A percentile compares a stretch with the other conserved stretches of the same genome.
Evolutionary conservation across 30 jellyfish, hydroid and myxozoan species (phyloP).

Genomic region (Pseudorhiza aurosa): DNA sequence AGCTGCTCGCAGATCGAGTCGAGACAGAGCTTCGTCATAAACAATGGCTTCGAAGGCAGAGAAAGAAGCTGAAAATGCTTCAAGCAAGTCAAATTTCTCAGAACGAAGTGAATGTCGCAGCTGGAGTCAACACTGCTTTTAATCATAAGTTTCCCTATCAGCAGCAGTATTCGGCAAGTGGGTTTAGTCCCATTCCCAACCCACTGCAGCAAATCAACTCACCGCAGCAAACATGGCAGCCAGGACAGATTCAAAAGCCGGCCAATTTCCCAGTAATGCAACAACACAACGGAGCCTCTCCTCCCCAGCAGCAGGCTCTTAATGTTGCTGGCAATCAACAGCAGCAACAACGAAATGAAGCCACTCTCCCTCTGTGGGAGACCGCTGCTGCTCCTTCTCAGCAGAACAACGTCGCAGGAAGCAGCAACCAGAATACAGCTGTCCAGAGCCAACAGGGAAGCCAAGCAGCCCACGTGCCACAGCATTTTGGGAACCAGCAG

Average conservation of each 20-base stretch:
- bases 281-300: not conserved
- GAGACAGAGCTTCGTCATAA: slow-evolving; percentile 46
- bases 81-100: slow-evolving; percentile 4
- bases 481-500: not conserved
- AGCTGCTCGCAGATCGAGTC: slow-evolving; percentile 40
- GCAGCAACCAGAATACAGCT: not conserved
- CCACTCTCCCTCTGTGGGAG: not conserved
- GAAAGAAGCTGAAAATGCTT: slow-evolving; percentile 18
- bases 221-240: slow-evolving; percentile 21
- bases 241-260: slow-evolving; percentile 36
- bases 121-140: not conserved
- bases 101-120: not conserved
- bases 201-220: slow-evolving; percentile 15
- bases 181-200: not conserved
- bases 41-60: slow-evolving; percentile 48
- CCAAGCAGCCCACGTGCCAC: not conserved
- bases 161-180: slow-evolving; percentile 1
- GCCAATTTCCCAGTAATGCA: slow-evolving; percentile 20
- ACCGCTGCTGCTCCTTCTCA: not conserved
- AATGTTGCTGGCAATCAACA: not conserved
- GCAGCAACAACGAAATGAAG: slow-evolving; percentile 2
- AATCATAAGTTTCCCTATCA: not conserved
- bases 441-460: not conserved
- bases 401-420: not conserved
- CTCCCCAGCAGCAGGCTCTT: not conserved